phyloP scores from a whole-genome alignment of 2,113 vertebrate species.

The Dermatemys mawii region DNA sequence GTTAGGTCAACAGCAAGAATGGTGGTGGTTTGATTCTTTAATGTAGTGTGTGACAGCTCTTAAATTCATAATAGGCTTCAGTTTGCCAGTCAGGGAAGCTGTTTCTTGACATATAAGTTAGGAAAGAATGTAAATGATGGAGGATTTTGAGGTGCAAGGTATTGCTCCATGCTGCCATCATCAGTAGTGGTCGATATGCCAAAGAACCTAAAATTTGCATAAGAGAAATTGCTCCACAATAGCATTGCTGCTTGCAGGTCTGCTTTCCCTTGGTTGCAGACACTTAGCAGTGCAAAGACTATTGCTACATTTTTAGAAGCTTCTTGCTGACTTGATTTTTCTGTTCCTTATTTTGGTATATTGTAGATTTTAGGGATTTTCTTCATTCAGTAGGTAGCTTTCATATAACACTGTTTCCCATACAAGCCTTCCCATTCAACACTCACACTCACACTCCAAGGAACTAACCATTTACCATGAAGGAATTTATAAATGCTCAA shows the following conservation, averaged over 20 bases:
- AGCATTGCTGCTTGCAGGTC: neutral
- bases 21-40: neutral
- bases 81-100: neutral
- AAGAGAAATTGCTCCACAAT: neutral
- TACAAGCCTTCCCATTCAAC: neutral
- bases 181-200: neutral
- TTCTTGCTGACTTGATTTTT: neutral
- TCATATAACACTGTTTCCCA: neutral
- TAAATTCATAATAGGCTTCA: neutral
- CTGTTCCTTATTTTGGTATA: neutral
- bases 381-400: neutral
- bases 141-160: neutral
- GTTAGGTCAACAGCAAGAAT: neutral
- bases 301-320: neutral
- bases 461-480: neutral
- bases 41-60: rapidly evolving
- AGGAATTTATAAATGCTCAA: neutral
- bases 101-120: neutral
- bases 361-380: neutral
- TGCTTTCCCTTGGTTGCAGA: neutral
- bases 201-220: neutral
- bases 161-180: neutral
- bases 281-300: neutral
- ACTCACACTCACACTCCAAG: neutral
- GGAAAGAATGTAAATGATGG: too few relatives aligned